Base-by-base conservation (phyloP, 2,113 vertebrate species). In the Thamnophis sirtalis region DNA sequence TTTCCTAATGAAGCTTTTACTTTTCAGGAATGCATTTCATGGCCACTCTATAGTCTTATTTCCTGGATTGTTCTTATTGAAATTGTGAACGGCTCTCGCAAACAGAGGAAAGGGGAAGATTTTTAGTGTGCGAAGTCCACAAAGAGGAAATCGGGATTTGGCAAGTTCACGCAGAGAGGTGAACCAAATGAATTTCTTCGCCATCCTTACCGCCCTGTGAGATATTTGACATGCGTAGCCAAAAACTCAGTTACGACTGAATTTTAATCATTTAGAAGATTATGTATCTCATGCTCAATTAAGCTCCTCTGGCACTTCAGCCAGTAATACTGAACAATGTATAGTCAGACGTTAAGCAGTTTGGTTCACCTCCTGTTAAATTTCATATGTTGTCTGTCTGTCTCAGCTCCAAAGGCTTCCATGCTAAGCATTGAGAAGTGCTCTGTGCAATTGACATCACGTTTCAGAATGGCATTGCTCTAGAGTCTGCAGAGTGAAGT, bases 211-310 rank as follows among this genome's bases (percentile, higher is more conserved):
- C 19, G 24, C 22, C 48, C 80, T 48, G 50, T 21, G 33, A 68
- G 38, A 80, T 43, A 86, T 24, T 49, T 48, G 63, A 54, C 49
- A 73, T 13, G 33, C 21, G n/a, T 43, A 43, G 33, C n/a, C 86
- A 19, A 26, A 63, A 91, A 87, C 26, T 54, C 24, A 43, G 6
- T 43, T 54, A 26, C 91, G 28, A 28, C 10, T 87, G 91, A 38
- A 54, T 87, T 91, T 54, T 28, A 73, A 87, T 73, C 60, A 87
- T 73, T 91, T 51, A 48, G 86, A 53, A 73, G 60, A 73, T 60
- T 73, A 68, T 28, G 50, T 9, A 54, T 87, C 91, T 87, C 56
- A 88, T 91, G 84, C 86, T 73, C 86, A 87, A 53, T 87, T 91
- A 88, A 73, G 33, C n/a, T 60, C 17, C 33, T 73, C 50, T 73